Evolutionary conservation across 2,797 vertebrate genomes (phyloP).

Genomic region (Acanthurus leucopareius): DNA sequence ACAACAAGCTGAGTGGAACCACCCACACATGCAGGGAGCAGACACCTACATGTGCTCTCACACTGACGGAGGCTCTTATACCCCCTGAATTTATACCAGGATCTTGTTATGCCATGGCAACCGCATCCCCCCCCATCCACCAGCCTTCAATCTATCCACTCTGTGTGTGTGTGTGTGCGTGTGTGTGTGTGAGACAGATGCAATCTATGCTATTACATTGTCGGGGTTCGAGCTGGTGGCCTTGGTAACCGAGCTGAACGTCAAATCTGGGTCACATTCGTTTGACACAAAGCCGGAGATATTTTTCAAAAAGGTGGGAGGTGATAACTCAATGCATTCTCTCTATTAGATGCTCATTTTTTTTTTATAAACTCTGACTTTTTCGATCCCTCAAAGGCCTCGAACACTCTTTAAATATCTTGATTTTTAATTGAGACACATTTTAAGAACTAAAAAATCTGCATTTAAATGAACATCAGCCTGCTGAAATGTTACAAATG

Average conservation of each 20-base stretch:
- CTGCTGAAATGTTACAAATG: background rate
- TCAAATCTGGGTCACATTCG: constrained; percentile 64
- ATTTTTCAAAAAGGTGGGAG: constrained; percentile 40
- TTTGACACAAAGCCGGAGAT: constrained; percentile 52
- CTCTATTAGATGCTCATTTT: background rate
- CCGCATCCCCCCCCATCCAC: constrained; percentile 61
- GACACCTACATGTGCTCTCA: constrained; percentile 62
- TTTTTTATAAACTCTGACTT: background rate
- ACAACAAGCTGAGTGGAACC: constrained; percentile 69
- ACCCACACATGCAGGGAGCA: constrained; percentile 65
- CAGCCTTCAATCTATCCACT: constrained; percentile 45
- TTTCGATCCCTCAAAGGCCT: background rate
- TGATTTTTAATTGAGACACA: too few relatives aligned
- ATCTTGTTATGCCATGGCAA: constrained; percentile 77
- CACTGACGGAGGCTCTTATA: constrained; percentile 64
- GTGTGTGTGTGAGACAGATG: constrained; percentile 48
- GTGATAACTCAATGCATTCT: constrained; percentile 18
- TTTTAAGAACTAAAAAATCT: background rate
- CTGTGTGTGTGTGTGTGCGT: constrained; percentile 14
- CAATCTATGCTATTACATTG: constrained; percentile 50
- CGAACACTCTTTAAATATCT: background rate
- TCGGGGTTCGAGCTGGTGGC: constrained; percentile 58
- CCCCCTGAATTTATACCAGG: constrained; percentile 61
- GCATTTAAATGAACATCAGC: too few relatives aligned
- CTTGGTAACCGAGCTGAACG: constrained; percentile 64